phyloP scores from a whole-genome alignment of 2,113 vertebrate species.

The Oreamnos americanus region DNA sequence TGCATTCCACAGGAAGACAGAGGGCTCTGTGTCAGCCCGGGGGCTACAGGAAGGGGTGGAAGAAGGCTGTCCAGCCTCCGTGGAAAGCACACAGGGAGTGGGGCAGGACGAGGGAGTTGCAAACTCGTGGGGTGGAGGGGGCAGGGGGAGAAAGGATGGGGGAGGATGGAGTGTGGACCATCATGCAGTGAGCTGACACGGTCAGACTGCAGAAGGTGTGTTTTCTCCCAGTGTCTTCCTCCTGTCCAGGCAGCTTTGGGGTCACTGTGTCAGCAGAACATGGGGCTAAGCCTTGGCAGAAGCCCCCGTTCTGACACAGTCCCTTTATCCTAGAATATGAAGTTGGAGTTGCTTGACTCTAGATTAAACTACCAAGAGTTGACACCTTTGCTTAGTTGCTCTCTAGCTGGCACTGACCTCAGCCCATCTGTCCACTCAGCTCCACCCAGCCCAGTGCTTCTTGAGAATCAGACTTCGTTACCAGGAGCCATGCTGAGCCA shows the following conservation, averaged over 20 bases:
- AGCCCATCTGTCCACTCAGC: background rate
- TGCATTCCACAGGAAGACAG: constrained; percentile 84
- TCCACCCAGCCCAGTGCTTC: background rate
- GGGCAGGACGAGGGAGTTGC: background rate
- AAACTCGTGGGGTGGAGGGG: constrained; percentile 3
- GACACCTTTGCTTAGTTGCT: background rate
- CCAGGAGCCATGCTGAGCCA: background rate
- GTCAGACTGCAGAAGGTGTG: background rate
- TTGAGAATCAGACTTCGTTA: background rate
- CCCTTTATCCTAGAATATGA: background rate
- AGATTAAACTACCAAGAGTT: background rate
- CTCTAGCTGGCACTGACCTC: background rate
- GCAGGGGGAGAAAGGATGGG: background rate
- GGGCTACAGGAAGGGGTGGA: constrained; percentile 73
- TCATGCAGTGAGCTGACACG: rapidly evolving
- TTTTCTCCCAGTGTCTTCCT: background rate
- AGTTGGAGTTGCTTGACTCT: background rate
- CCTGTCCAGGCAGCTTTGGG: background rate
- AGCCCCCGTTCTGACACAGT: background rate
- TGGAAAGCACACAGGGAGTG: constrained; percentile 55
- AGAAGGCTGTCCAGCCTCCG: constrained; percentile 72
- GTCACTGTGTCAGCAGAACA: background rate
- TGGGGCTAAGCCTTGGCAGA: background rate
- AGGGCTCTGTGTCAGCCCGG: constrained; percentile 82
- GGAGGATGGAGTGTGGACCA: background rate